phyloP scores from a whole-genome alignment of 35 echinoderm and acorn worm genomes.

The Amphiura filiformis region DNA sequence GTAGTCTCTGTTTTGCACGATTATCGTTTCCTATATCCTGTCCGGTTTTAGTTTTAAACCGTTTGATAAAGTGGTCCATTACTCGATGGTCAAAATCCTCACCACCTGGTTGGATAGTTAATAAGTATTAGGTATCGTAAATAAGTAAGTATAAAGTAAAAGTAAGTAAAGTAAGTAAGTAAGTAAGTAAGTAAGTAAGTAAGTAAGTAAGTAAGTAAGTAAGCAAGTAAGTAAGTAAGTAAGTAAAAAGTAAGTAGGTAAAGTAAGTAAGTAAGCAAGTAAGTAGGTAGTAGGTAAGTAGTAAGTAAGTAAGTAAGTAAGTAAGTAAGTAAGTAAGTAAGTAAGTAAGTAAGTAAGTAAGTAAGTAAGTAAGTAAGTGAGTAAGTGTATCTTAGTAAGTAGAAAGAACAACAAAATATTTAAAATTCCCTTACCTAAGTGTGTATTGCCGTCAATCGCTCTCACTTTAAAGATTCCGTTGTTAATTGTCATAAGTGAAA shows the following conservation, averaged over 20 bases:
- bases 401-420: neutral
- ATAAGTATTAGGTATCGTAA: neutral
- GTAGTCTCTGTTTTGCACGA: constrained; percentile 56
- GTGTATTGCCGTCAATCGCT: constrained; percentile 59
- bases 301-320: neutral
- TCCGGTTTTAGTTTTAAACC: constrained; percentile 73
- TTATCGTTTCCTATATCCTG: constrained; percentile 68
- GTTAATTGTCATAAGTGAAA: constrained; percentile 67
- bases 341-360: neutral
- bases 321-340: neutral
- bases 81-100: constrained; percentile 77
- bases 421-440: constrained; percentile 61
- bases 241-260: no score
- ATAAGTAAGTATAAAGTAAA: neutral
- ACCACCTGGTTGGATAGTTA: constrained; percentile 51
- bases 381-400: neutral
- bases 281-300: no score
- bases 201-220: neutral
- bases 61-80: constrained; percentile 73
- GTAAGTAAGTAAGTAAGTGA: no score
- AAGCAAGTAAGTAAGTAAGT: no score
- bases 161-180: no score
- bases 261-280: no score
- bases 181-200: neutral
- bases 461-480: constrained; percentile 72